These are phyloP conservation scores for Solenopsis invicta DNA, from an alignment of 1,140 invertebrate genomes.

Conservation along the genomic window DNA sequence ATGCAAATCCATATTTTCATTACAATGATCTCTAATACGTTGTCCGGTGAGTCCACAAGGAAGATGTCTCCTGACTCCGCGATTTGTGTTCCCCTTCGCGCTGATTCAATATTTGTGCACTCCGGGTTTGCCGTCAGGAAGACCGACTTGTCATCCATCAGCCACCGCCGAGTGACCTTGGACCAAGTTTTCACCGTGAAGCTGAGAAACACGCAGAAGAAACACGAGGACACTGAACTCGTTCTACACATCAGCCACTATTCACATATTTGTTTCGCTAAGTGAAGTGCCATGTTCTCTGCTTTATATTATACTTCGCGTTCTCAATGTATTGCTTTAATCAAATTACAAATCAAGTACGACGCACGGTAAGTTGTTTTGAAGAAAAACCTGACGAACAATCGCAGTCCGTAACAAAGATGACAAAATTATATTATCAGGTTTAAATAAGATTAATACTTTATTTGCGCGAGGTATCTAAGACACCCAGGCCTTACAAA, in stretches of 20 bases:
- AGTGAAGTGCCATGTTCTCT: conserved; percentile 78
- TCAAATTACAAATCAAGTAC: conserved; percentile 30
- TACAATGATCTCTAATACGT: not conserved
- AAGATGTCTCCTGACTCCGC: conserved; percentile 24
- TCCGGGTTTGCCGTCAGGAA: conserved; percentile 55
- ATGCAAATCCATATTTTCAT: conserved; percentile 21
- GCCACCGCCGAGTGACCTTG: conserved; percentile 67
- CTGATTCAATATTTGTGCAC: conserved; percentile 73
- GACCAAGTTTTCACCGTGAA: conserved; percentile 65
- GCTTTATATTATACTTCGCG: conserved; percentile 63
- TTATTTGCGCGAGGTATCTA: no score
- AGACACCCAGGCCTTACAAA: no score
- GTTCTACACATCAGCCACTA: conserved; percentile 66
- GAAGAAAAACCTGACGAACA: not conserved
- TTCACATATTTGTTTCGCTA: conserved; percentile 80
- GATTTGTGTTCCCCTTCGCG: conserved; percentile 53
- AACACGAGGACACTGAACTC: conserved; percentile 68
- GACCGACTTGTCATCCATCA: conserved; percentile 63
- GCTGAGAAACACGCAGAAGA: conserved; percentile 42
- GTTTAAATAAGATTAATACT: no score
- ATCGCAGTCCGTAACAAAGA: not conserved
- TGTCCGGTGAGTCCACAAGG: not conserved
- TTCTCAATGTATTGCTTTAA: conserved; percentile 30
- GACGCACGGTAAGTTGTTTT: not conserved
- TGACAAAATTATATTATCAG: not conserved